Base-by-base conservation (phyloP, 2,888 invertebrate species). In the Ellobium chinense region DNA sequence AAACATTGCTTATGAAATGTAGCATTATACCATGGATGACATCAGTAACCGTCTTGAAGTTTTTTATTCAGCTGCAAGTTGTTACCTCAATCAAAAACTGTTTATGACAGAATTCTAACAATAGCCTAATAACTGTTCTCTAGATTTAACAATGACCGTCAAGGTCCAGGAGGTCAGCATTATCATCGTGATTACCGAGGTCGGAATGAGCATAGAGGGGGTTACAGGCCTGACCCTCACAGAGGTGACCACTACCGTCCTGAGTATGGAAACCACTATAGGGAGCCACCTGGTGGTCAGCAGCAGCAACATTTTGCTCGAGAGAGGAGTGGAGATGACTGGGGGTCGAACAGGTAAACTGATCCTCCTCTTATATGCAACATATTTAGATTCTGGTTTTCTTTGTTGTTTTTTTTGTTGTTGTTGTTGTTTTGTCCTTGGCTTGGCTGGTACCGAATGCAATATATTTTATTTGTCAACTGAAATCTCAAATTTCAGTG, bases 191-290 rank as follows among this genome's bases (percentile, higher is more conserved):
- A 87, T 73, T 79, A 73, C 46, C 73, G 81, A 21, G 75, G 80
- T 9, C 65, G 69, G 5, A 80, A 62, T 60, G 80, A 80, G 39
- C 78, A 79, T 36, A 76, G 81, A 60, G 76, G 80, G 56, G 83
- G 85, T 39, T 83, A 86, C 69, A 83, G 84, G 9, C 81, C 80
- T 31, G 81, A 84, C 37, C 80, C 78, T 24, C 82, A 81, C 73
- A 86, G 89, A 78, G 82, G 82, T 58, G 83, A 87, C 36, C 84
- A 89, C 60, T 84, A 85, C 76, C 84, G 84, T 75, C 86, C 88
- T 69, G 88, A 89, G 63, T 89, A 88, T 81, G 85, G 89, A 29
- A 88, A 87, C 69, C 87, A 87, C 74, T 88, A 87, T 83, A 84
- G 89, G 65, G 87, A 88, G 62, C 84, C 84, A 75, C 82, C 85